These are phyloP conservation scores for Pseudochirops cupreus DNA, from an alignment of 2,797 vertebrate species.

Conservation along the genomic window DNA sequence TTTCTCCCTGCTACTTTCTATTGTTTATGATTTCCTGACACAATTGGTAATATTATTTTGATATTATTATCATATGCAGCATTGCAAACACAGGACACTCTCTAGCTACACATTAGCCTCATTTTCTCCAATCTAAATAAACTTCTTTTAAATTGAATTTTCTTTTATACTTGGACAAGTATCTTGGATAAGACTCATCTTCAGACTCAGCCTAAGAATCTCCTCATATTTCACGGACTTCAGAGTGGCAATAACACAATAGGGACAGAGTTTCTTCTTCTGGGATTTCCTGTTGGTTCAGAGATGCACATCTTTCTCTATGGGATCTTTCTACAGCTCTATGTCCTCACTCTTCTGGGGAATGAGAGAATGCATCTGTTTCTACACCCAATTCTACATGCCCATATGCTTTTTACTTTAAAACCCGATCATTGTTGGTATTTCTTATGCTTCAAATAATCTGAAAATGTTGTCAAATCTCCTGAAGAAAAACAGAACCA, in stretches of 20 bases:
- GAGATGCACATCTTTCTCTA: slow-evolving; percentile 46
- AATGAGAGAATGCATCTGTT: slow-evolving; percentile 41
- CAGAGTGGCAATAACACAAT: slow-evolving; percentile 58
- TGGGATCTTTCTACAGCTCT: slow-evolving; percentile 56
- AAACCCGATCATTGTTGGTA: slow-evolving; percentile 25
- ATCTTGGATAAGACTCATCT: too few relatives aligned
- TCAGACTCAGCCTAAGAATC: too few relatives aligned
- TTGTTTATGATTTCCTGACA: too few relatives aligned
- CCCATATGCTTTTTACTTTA: slow-evolving; percentile 72
- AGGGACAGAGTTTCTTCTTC: slow-evolving; percentile 57
- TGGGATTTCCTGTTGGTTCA: slow-evolving; percentile 49
- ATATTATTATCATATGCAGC: too few relatives aligned
- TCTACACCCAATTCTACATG: slow-evolving; percentile 48
- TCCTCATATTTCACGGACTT: slow-evolving; percentile 13
- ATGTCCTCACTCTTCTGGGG: slow-evolving; percentile 35
- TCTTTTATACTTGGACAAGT: too few relatives aligned
- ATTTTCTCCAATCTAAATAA: too few relatives aligned
- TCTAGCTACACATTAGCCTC: too few relatives aligned
- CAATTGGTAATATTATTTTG: too few relatives aligned
- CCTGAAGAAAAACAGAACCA: slow-evolving; percentile 13
- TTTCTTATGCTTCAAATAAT: slow-evolving; percentile 54
- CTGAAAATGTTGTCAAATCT: slow-evolving; percentile 72
- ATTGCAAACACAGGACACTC: too few relatives aligned
- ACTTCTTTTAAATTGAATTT: too few relatives aligned
- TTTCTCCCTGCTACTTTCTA: too few relatives aligned